Evolutionary conservation across 2,797 vertebrate species (phyloP), one percentile per base, ranked within the genome.

Genomic region (Catharus ustulatus): DNA sequence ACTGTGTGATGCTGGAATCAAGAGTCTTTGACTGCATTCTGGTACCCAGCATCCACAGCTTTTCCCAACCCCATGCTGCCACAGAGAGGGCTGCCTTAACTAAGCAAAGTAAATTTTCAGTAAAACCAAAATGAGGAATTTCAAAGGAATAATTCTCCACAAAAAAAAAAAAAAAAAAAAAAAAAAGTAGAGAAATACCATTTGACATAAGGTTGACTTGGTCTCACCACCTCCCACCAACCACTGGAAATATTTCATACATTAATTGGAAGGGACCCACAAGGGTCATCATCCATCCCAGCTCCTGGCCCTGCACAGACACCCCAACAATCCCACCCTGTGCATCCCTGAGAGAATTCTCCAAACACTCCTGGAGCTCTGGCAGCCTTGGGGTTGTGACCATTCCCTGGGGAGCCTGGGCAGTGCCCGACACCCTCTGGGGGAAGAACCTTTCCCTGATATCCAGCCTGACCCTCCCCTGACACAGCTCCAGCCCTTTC

Each of bases 381-480:
- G 54, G 3, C 69, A 74, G 34, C 24, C 68, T 42, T 67, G 46
- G 26, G 26, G 40, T 30, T 1, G 8, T 42, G 46, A 1, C 18
- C 46, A 67, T 59, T 54, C 26, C 52, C 54, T 42, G 54, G 21
- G 54, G 40, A 81, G 42, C 42, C 40, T 67, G 69, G 1, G 2
- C 62, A 61, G 40, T 32, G 30, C 46, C 52, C 4, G 0, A 6
- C 0, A 61, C 13, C 22, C 48, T 42, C 22, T 67, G 46, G 21
- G 40, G 10, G 8, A 46, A 54, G 40, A 57, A 36, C 1, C 6
- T n/a, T 75, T 24, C 0, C 21, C 23, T 16, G 16, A 38, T 18
- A 55, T 3, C 23, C 23, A 49, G 0, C 6, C 14, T 49, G 2
- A 69, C 1, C 9, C 11, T 75, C 4, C 15, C 9, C 42, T 49